Evolutionary conservation across 92 coral and sea anemone genomes (phyloP).

Genomic region (Actinernus sp.): DNA sequence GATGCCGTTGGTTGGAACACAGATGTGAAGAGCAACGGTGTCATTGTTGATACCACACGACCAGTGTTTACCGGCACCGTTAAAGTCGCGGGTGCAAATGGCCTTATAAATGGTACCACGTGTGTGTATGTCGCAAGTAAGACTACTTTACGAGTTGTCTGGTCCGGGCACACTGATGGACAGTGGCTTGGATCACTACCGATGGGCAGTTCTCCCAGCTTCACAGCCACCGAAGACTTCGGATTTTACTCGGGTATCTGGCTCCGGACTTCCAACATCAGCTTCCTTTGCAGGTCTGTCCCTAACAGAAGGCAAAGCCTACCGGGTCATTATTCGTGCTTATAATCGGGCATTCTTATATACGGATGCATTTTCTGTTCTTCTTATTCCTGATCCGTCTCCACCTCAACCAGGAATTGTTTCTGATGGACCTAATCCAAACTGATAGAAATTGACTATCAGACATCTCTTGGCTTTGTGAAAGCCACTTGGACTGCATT

Average conservation of each 20-base stretch:
- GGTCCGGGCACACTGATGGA: conserved; percentile 82
- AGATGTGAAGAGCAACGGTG: conserved; percentile 78
- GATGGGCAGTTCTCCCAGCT: conserved; percentile 73
- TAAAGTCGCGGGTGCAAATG: conserved; percentile 57
- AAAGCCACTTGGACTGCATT: conserved; percentile 84
- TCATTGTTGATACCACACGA: conserved; percentile 76
- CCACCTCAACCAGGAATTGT: conserved; percentile 78
- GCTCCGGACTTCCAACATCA: conserved; percentile 66
- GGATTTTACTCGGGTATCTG: conserved; percentile 56
- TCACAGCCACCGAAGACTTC: conserved; percentile 9
- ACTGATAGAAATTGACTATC: conserved; percentile 69
- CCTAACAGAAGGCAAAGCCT: conserved; percentile 67
- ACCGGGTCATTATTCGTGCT: conserved; percentile 79
- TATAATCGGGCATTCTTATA: conserved; percentile 77
- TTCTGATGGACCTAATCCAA: conserved; percentile 74
- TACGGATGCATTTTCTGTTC: conserved; percentile 71
- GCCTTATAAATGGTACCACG: conserved; percentile 50
- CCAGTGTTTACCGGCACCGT: conserved; percentile 90
- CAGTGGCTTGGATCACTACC: conserved; percentile 85
- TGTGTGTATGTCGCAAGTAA: conserved; percentile 72
- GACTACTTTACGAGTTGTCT: conserved; percentile 58
- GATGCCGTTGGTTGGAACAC: conserved; percentile 79
- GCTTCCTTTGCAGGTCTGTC: conserved; percentile 67
- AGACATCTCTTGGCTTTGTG: conserved; percentile 53
- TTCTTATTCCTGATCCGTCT: conserved; percentile 71